phyloP scores from a whole-genome alignment of 2,113 vertebrate species.

The Neofelis nebulosa region DNA sequence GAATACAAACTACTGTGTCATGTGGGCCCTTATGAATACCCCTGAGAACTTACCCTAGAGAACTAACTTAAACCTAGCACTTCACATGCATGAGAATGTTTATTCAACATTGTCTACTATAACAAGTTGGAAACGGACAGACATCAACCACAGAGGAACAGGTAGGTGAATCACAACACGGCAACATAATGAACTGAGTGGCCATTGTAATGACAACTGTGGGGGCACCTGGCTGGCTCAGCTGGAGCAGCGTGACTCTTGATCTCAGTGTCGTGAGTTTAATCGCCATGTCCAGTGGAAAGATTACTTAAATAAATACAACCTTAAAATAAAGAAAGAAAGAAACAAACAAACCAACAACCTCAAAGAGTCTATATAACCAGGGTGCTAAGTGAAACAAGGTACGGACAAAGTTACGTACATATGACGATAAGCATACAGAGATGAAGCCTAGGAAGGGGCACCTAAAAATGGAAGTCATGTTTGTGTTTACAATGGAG shows the following conservation, averaged over 20 bases:
- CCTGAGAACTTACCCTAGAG: not conserved
- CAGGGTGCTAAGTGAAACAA: not conserved
- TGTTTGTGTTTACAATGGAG: not conserved
- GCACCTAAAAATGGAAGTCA: not conserved
- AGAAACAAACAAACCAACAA: too few relatives aligned
- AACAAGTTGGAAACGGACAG: constrained; percentile 34
- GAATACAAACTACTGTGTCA: constrained; percentile 47
- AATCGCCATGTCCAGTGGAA: too few relatives aligned
- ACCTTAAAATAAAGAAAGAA: too few relatives aligned
- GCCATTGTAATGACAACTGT: not conserved
- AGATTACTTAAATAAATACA: too few relatives aligned
- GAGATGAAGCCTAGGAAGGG: not conserved
- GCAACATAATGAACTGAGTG: constrained; percentile 36
- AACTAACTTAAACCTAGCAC: constrained; percentile 43
- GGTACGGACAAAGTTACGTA: not conserved
- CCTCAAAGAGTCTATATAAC: not conserved
- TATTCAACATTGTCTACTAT: constrained; percentile 47
- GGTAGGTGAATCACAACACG: not conserved
- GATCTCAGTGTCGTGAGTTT: too few relatives aligned
- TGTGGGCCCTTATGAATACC: not conserved
- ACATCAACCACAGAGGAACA: not conserved
- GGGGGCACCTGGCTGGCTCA: too few relatives aligned
- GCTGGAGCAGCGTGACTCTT: too few relatives aligned
- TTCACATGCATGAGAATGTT: constrained; percentile 43
- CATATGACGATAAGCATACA: not conserved